Evolutionary conservation across 2,888 invertebrate genomes (phyloP).

Genomic region (Trichogramma dendrolimi): DNA sequence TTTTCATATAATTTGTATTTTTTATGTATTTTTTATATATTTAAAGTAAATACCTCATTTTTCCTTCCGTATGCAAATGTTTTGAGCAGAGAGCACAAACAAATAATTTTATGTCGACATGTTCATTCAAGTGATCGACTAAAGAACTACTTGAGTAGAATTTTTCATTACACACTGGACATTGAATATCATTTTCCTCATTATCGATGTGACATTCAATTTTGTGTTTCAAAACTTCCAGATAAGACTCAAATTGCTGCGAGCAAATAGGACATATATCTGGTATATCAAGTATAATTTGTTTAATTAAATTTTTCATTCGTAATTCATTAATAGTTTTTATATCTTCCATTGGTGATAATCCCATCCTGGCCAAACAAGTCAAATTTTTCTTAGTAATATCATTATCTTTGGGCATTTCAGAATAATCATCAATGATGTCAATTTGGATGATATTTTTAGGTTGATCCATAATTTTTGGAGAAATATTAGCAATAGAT

Average conservation of each 20-base stretch:
- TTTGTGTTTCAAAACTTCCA: slow-evolving; percentile 21
- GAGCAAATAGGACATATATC: slow-evolving; percentile 17
- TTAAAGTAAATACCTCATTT: slow-evolving; percentile 15
- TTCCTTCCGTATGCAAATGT: slow-evolving; percentile 14
- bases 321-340: slow-evolving; percentile 4
- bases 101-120: slow-evolving; percentile 12
- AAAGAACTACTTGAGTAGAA: slow-evolving; percentile 11
- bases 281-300: slow-evolving; percentile 16
- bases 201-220: slow-evolving; percentile 10
- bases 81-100: slow-evolving; percentile 15
- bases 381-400: background rate
- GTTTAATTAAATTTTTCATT: slow-evolving; percentile 14
- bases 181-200: slow-evolving; percentile 9
- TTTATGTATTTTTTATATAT: background rate
- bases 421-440: slow-evolving; percentile 10
- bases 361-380: background rate
- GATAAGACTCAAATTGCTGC: slow-evolving; percentile 13
- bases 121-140: slow-evolving; percentile 15
- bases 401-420: background rate
- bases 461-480: background rate
- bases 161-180: slow-evolving; percentile 22
- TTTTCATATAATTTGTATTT: background rate
- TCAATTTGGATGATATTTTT: background rate
- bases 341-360: background rate
- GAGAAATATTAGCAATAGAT: background rate